phyloP scores from a whole-genome alignment of 2,797 vertebrate genomes.

The Psittacula derbiana region DNA sequence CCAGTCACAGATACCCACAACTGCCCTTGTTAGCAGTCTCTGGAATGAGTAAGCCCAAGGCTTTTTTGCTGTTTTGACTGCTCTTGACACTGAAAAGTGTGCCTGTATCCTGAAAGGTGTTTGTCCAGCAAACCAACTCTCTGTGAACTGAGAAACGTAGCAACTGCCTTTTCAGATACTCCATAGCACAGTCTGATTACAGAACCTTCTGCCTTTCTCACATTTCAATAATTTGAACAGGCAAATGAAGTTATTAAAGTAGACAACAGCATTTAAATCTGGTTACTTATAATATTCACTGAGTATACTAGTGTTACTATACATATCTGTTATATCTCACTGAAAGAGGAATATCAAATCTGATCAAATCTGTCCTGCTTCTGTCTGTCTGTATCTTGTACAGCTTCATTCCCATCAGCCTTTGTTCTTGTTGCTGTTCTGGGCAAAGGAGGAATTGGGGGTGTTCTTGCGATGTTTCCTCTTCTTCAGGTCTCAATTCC shows the following conservation, averaged over 20 bases:
- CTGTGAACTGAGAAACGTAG: background rate
- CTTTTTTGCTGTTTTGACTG: background rate
- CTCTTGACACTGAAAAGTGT: background rate
- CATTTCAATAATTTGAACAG: background rate
- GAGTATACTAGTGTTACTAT: background rate
- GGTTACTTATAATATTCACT: background rate
- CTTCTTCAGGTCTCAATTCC: constrained; percentile 53
- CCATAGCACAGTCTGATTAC: background rate
- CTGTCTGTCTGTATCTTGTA: background rate
- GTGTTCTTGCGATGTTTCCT: background rate
- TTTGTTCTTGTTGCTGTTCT: background rate
- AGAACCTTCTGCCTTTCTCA: background rate
- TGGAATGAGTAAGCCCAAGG: background rate
- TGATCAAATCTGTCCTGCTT: background rate
- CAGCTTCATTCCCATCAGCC: background rate
- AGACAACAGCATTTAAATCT: background rate
- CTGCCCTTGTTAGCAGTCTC: background rate
- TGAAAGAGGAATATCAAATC: background rate
- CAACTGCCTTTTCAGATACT: background rate
- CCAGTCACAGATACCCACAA: background rate
- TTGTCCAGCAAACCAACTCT: background rate
- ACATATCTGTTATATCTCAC: background rate
- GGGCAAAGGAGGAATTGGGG: background rate
- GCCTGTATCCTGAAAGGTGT: background rate
- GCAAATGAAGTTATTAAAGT: background rate